phyloP scores from a whole-genome alignment of 2,113 vertebrate species.

The Sinocyclocheilus rhinocerous region DNA sequence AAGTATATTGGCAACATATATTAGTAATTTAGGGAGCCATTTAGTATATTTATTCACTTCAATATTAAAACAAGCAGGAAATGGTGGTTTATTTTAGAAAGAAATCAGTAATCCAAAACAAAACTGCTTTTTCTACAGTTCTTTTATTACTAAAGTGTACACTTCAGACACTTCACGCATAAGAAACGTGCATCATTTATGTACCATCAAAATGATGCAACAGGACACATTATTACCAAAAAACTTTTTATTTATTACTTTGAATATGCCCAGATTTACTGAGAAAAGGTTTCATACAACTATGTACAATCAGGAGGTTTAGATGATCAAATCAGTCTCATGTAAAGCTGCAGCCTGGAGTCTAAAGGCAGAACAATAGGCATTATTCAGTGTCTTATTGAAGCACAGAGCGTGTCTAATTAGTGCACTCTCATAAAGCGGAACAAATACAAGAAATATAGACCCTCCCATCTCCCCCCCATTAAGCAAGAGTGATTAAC shows the following conservation, averaged over 20 bases:
- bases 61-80: neutral
- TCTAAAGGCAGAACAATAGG: slow-evolving; percentile 25
- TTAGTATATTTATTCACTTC: neutral
- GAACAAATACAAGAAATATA: slow-evolving; percentile 20
- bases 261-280: neutral
- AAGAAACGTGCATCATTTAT: neutral
- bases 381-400: slow-evolving; percentile 23
- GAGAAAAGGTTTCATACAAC: neutral
- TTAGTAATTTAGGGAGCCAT: too few species aligned
- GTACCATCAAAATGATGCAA: neutral
- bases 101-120: neutral
- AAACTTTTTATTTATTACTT: neutral
- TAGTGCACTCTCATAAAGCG: neutral
- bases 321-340: neutral
- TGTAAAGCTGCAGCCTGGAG: slow-evolving; percentile 1
- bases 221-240: neutral
- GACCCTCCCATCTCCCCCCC: neutral
- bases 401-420: slow-evolving; percentile 38
- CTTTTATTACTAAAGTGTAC: slow-evolving; percentile 22
- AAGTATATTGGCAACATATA: too few species aligned
- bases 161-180: neutral
- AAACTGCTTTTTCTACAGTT: neutral
- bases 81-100: neutral
- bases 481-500: neutral
- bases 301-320: slow-evolving; percentile 14